Evolutionary conservation across 2,797 vertebrate genomes (phyloP).

Genomic region (Phataginus tricuspis): DNA sequence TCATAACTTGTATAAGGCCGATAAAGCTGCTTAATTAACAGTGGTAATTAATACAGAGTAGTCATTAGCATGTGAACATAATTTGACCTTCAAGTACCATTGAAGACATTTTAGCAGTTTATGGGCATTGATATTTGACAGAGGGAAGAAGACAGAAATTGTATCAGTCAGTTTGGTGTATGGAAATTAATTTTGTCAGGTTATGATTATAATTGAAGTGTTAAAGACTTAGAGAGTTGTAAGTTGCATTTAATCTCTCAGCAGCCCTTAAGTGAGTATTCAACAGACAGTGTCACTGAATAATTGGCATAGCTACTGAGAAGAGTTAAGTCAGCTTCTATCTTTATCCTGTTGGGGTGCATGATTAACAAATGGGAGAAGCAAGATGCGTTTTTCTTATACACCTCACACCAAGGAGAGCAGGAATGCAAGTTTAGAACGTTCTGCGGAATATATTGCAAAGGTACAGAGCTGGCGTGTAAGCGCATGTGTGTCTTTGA

Average conservation of each 20-base stretch:
- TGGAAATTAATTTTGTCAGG: constrained; percentile 37
- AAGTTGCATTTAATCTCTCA: constrained; percentile 19
- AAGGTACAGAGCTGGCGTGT: background rate
- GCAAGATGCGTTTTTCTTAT: background rate
- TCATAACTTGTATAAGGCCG: background rate
- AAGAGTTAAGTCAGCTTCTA: constrained; percentile 19
- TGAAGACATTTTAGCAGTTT: background rate
- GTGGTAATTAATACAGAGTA: constrained; percentile 32
- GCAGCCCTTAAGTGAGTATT: background rate
- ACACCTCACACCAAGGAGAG: background rate
- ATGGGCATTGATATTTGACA: background rate
- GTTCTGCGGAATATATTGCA: background rate
- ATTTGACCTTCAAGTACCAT: constrained; percentile 48
- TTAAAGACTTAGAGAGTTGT: background rate
- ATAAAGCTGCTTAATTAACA: constrained; percentile 51
- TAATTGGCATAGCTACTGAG: constrained; percentile 15
- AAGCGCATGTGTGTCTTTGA: background rate
- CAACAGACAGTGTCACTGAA: background rate
- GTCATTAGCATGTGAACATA: constrained; percentile 39
- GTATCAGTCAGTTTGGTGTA: background rate
- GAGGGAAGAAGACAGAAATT: background rate
- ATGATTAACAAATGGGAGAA: background rate
- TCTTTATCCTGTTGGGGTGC: background rate
- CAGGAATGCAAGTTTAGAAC: background rate
- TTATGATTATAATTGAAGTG: constrained; percentile 53